These are phyloP conservation scores for Argyra leucocephala DNA, from an alignment of 2,888 invertebrate species.

Conservation along the genomic window DNA sequence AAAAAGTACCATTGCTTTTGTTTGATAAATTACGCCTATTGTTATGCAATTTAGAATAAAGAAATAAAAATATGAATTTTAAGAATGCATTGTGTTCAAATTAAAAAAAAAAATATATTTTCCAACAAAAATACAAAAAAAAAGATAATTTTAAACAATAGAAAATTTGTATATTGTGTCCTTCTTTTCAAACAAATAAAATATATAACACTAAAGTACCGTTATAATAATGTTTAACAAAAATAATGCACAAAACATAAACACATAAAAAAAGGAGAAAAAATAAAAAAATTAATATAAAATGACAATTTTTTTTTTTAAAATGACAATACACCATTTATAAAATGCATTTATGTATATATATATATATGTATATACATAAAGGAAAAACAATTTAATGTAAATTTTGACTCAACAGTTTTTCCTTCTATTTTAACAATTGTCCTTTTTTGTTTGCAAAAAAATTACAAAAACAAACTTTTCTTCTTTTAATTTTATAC, in stretches of 20 bases:
- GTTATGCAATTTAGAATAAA: background rate
- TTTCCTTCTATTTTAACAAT: too few relatives aligned
- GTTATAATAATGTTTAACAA: too few relatives aligned
- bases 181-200: background rate
- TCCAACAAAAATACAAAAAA: background rate
- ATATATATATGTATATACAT: too few relatives aligned
- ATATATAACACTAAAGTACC: too few relatives aligned
- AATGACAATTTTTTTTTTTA: background rate
- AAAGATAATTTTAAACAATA: background rate
- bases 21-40: background rate
- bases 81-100: background rate
- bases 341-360: too few relatives aligned
- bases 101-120: background rate
- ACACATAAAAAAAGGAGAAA: background rate
- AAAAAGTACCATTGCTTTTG: background rate
- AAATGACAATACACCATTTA: too few relatives aligned
- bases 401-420: too few relatives aligned
- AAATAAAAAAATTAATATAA: background rate
- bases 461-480: too few relatives aligned
- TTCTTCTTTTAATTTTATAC: background rate
- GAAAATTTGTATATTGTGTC: background rate
- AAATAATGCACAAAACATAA: background rate
- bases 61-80: too few relatives aligned
- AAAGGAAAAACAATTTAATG: too few relatives aligned
- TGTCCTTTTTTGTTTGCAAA: too few relatives aligned